phyloP scores from a whole-genome alignment of 37 sponge, comb jelly and placozoan species.

The Amphimedon queenslandica region DNA sequence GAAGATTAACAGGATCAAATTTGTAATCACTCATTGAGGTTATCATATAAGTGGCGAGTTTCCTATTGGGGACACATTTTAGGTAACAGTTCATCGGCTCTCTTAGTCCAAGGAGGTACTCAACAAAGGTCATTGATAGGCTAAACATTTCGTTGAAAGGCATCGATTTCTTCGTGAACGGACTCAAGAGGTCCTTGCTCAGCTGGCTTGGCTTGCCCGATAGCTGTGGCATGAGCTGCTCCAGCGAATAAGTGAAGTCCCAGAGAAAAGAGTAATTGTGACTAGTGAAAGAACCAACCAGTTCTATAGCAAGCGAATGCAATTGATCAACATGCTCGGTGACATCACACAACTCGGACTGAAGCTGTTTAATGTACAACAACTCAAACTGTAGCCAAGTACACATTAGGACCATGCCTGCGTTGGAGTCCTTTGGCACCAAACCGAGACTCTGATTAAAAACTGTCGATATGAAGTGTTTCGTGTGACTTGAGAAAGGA shows the following conservation, averaged over 20 bases:
- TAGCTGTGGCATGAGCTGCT: background rate
- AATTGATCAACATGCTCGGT: background rate
- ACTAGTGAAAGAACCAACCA: background rate
- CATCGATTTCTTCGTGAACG: constrained; percentile 2
- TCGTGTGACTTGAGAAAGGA: background rate
- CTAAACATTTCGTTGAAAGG: constrained; percentile 15
- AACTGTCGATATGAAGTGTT: constrained; percentile 26
- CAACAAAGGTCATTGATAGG: background rate
- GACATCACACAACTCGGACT: background rate
- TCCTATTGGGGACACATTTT: background rate
- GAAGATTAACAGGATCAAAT: background rate
- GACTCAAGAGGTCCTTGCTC: constrained; percentile 14
- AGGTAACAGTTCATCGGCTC: background rate
- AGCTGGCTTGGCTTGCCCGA: background rate
- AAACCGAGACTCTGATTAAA: constrained; percentile 47
- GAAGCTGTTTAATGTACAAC: background rate
- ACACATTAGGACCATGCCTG: background rate
- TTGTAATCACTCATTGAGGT: constrained; percentile 37
- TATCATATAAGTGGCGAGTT: constrained; percentile 31
- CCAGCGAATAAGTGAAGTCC: background rate
- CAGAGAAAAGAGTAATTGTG: background rate
- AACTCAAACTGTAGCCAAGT: constrained; percentile 5
- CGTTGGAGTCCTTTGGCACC: background rate
- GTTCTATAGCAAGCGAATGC: background rate
- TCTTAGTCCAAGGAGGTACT: constrained; percentile 3